Evolutionary conservation across 2,113 vertebrate species (phyloP).

Genomic region (Mobula birostris): DNA sequence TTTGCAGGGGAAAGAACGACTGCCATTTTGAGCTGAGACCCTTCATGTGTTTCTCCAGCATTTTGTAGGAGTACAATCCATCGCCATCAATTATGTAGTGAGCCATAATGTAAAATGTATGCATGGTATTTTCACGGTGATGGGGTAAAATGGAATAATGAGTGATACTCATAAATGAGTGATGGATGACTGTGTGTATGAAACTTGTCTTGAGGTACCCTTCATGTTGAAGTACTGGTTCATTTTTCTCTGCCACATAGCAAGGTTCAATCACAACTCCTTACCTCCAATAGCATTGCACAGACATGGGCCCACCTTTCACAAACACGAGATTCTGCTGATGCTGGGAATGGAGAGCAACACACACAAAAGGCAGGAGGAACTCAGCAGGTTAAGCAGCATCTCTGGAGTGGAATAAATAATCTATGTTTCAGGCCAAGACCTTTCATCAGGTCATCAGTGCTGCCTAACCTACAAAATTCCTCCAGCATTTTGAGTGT

Average conservation of each 20-base stretch:
- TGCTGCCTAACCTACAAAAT: too few species aligned
- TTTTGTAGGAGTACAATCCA: not conserved
- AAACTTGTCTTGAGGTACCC: not conserved
- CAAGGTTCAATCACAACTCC: not conserved
- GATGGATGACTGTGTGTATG: not conserved
- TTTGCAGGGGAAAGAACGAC: too few species aligned
- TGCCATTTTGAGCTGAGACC: too few species aligned
- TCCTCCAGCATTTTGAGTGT: too few species aligned
- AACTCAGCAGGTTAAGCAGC: too few species aligned
- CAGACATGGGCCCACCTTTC: not conserved
- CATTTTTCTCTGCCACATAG: not conserved
- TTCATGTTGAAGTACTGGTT: not conserved
- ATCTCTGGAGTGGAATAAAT: too few species aligned
- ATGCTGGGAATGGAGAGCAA: too few species aligned
- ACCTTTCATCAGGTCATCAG: too few species aligned
- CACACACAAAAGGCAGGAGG: too few species aligned
- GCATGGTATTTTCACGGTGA: not conserved
- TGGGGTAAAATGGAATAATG: not conserved
- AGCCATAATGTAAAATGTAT: not conserved
- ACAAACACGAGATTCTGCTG: too few species aligned
- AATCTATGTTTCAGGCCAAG: too few species aligned
- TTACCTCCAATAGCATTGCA: not conserved
- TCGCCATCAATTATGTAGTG: not conserved
- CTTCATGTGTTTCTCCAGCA: too few species aligned
- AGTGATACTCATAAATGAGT: not conserved